Evolutionary conservation across 35 echinoderm and acorn worm genomes (phyloP).

Genomic region (Strongylocentrotus purpuratus): DNA sequence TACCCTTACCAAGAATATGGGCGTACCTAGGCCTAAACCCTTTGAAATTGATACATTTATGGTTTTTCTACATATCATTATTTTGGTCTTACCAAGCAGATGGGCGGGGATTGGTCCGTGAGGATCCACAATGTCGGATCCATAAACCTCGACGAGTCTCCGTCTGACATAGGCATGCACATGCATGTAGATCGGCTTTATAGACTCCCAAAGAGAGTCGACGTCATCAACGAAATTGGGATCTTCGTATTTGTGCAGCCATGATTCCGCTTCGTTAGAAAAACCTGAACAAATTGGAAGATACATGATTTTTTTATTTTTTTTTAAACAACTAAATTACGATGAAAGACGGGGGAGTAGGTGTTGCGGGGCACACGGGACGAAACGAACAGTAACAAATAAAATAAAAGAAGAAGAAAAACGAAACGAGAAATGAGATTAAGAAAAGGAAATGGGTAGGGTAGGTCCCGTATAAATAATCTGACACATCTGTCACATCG

Average conservation of each 20-base stretch:
- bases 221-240: conserved; percentile 71
- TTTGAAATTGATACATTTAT: too few relatives aligned
- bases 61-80: background rate
- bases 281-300: conserved; percentile 39
- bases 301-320: background rate
- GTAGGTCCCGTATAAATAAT: too few relatives aligned
- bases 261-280: conserved; percentile 57
- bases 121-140: conserved; percentile 56
- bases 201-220: conserved; percentile 53
- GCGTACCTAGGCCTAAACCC: conserved; percentile 33
- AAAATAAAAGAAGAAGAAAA: too few relatives aligned
- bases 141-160: conserved; percentile 74
- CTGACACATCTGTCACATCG: too few relatives aligned
- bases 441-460: too few relatives aligned
- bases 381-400: too few relatives aligned
- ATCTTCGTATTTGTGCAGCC: conserved; percentile 81
- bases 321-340: background rate
- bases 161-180: conserved; percentile 93
- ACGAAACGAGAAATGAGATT: too few relatives aligned
- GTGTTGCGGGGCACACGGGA: too few relatives aligned
- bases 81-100: conserved; percentile 69
- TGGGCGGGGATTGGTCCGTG: conserved; percentile 89
- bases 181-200: conserved; percentile 73
- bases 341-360: background rate
- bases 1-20: conserved; percentile 75